Percentiles rank a stretch among this genome's conserved stretches.
Evolutionary conservation across 2,888 invertebrate genomes (phyloP).

Genomic region (Caenorhabditis auriculariae): DNA sequence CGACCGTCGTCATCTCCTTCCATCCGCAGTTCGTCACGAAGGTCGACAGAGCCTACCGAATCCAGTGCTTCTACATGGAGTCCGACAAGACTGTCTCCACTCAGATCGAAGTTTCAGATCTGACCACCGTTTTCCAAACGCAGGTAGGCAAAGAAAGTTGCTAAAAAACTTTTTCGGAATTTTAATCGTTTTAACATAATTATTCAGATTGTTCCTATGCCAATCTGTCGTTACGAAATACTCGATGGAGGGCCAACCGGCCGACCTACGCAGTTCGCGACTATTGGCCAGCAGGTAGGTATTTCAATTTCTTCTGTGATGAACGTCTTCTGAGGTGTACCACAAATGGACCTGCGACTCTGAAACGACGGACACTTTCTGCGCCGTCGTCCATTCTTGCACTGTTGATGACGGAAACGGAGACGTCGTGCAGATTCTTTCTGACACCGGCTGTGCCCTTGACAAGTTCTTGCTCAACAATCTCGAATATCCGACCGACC

Average conservation of each 20-base stretch:
- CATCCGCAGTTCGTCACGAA: conserved; percentile 63
- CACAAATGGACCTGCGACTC: conserved; percentile 59
- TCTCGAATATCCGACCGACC: conserved; percentile 57
- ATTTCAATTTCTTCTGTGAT: not conserved
- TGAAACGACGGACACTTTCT: conserved; percentile 57
- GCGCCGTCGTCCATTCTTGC: conserved; percentile 58
- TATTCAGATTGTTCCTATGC: conserved; percentile 57
- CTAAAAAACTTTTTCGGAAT: no score
- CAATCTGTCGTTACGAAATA: conserved; percentile 58
- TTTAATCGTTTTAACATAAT: no score
- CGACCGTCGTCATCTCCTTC: conserved; percentile 63
- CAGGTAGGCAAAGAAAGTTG: no score
- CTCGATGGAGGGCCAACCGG: conserved; percentile 57
- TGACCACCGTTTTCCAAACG: conserved; percentile 59
- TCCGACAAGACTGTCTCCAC: conserved; percentile 57
- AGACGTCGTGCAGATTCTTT: conserved; percentile 49
- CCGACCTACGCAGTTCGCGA: conserved; percentile 53
- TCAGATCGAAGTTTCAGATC: conserved; percentile 55
- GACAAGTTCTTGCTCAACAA: conserved; percentile 58
- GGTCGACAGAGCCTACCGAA: conserved; percentile 55
- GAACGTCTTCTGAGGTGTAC: conserved; percentile 48
- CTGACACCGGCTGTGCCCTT: conserved; percentile 51
- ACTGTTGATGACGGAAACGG: conserved; percentile 59
- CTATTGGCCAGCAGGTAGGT: conserved; percentile 49
- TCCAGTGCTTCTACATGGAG: conserved; percentile 63